These are phyloP conservation scores for Riptortus pedestris DNA, from an alignment of 1,140 invertebrate species.

Conservation along the genomic window DNA sequence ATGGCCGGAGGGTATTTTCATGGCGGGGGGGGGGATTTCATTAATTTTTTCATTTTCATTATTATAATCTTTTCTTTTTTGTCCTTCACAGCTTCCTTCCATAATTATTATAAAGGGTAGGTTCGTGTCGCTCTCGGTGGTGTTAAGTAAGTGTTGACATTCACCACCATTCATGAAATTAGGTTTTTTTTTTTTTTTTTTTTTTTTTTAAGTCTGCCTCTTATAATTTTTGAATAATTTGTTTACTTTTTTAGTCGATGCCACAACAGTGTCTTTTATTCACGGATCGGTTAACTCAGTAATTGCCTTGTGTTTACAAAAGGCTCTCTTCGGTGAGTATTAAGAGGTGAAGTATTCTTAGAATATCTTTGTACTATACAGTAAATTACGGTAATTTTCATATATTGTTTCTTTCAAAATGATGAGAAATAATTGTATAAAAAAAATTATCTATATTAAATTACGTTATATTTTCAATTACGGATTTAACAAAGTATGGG, in stretches of 20 bases:
- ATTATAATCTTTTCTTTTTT: background rate
- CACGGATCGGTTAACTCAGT: background rate
- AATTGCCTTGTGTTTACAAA: background rate
- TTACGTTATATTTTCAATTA: no score
- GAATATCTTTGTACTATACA: no score
- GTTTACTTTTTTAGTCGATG: background rate
- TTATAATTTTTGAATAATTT: background rate
- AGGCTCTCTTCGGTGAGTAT: no score
- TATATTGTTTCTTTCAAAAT: no score
- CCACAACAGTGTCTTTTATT: background rate
- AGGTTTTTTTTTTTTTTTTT: slow-evolving; percentile 9
- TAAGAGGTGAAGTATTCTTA: no score
- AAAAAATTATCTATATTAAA: no score
- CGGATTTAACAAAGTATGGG: no score
- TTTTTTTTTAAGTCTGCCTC: background rate
- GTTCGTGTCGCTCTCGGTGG: background rate
- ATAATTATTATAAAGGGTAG: slow-evolving; percentile 16
- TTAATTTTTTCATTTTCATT: slow-evolving; percentile 11
- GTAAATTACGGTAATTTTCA: no score
- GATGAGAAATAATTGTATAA: no score
- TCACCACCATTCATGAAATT: slow-evolving; percentile 2
- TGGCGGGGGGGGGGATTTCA: background rate
- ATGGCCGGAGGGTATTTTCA: background rate
- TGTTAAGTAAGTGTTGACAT: slow-evolving; percentile 10
- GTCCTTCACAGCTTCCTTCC: background rate